Evolutionary conservation across 2,113 vertebrate species (phyloP), one percentile per base, ranked within the genome.

Genomic region (Aleadryas rufinucha): DNA sequence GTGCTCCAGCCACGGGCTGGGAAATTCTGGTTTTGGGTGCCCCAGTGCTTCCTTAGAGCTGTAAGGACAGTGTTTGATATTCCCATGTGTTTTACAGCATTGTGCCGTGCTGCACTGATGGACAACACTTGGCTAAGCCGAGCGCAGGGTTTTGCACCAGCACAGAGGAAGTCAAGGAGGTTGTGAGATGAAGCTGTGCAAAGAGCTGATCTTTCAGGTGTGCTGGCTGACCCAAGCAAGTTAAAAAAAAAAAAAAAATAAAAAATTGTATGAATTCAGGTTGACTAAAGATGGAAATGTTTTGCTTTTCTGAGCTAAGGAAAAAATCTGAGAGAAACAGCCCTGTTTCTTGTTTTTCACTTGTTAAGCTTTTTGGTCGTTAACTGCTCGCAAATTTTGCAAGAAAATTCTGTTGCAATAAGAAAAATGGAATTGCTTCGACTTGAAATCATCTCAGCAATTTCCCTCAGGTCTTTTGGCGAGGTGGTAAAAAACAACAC

Each of bases 351-450:
- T 83, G 41, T 42, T 42, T 89, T 85, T 59, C 2, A 75, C 44
- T 95, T 74, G 39, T n/a, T 33, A 68, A 86, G 42, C 20, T 52
- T 76, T 90, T 90, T 37, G 17, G 16, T 79, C 79, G 65, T 26
- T 93, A 79, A 22, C 63, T 41, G 82, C 66, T 70, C 8, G 2
- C 64, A 63, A 78, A 84, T 89, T 95, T 93, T 84, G 86, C 87
- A 87, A 93, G 50, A 68, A 89, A 89, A 82, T 89, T 84, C 77
- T 91, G 72, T 96, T 70, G 74, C 89, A 89, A 91, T 84, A 15
- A 64, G 54, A 69, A 63, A 95, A 86, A 86, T 81, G 47, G 79
- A 70, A 93, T 90, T 66, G 23, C 50, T 95, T 72, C 22, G 31
- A 23, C 72, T 94, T 57, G 69, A 95, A 95, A 89, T 45, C 53